Evolutionary conservation across 2,113 vertebrate species (phyloP), one percentile per base, ranked within the genome.

Genomic region (Cygnus atratus): DNA sequence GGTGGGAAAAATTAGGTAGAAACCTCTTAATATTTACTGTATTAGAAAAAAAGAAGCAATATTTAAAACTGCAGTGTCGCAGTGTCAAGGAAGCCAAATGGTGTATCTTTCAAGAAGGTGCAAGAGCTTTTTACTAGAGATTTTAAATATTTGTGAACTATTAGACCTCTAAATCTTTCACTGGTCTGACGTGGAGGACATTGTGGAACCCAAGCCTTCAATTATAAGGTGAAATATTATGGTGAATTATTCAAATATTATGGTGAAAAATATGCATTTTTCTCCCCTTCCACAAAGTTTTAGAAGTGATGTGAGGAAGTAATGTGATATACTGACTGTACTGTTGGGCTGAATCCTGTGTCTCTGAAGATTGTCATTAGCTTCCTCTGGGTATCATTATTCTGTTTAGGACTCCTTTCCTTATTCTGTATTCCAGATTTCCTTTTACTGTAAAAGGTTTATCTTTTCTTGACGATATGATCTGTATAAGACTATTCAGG

Each of bases 151-250:
- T 77, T 67, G 10, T 54, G 19, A 78, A 65, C 7, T 48, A 19
- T 41, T 78, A 86, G 25, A 84, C 5, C 35, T 91, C n/a, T 58
- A 3, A 73, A 22, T 59, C 37, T 79, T 67, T 71, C 66, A 35
- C 25, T 71, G 41, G 7, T 39, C 22, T 84, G 37, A 61, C 26
- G 14, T 2, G 6, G 22, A 71, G 21, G 55, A 50, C 16, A 3
- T 50, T 46, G 31, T 61, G 22, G 71, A 61, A 5, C 7, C n/a
- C 8, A 43, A 35, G 50, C 14, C 11, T 67, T 52, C 41, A 0
- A 0, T 65, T 80, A 20, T 48, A 21, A 11, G 46, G 46, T 48
- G 46, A 22, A 48, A 3, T 21, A 1, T 39, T 75, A 11, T 1
- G 6, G 12, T 87, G 68, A 75, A 76, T 48, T 48, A 48, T 11